Evolutionary conservation across 2,797 vertebrate species (phyloP).

Genomic region (Rhinatrema bivittatum): DNA sequence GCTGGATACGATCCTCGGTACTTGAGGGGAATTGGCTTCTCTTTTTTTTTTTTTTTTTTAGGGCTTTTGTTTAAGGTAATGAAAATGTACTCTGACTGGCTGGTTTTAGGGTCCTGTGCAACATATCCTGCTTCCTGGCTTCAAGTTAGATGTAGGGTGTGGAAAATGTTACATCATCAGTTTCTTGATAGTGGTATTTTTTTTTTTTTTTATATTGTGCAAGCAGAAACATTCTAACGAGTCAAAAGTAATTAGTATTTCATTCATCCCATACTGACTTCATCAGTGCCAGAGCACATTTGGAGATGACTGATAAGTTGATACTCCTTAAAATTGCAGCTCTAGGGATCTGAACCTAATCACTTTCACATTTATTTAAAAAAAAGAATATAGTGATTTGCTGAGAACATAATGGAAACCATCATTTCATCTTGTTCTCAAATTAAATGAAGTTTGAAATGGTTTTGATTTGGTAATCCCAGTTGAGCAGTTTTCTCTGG

Average conservation of each 20-base stretch:
- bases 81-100: too few species aligned
- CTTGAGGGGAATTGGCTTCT: too few species aligned
- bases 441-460: conserved; percentile 23
- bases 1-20: too few species aligned
- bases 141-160: too few species aligned
- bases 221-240: neutral
- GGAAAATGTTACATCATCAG: too few species aligned
- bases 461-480: conserved; percentile 12
- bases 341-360: conserved; percentile 33
- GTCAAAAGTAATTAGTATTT: neutral
- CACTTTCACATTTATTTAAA: conserved; percentile 38
- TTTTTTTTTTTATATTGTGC: neutral
- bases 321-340: conserved; percentile 26
- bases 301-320: conserved; percentile 25
- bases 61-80: too few species aligned
- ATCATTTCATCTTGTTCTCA: conserved; percentile 19
- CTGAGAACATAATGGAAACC: conserved; percentile 31
- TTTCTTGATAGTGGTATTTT: neutral
- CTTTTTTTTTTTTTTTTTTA: too few species aligned
- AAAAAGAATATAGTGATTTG: conserved; percentile 10
- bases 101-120: too few species aligned
- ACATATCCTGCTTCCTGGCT: too few species aligned
- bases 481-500: neutral
- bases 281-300: conserved; percentile 25
- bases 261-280: conserved; percentile 28